These are phyloP conservation scores for Ips typographus DNA, from an alignment of 1,140 invertebrate species.

Conservation along the genomic window DNA sequence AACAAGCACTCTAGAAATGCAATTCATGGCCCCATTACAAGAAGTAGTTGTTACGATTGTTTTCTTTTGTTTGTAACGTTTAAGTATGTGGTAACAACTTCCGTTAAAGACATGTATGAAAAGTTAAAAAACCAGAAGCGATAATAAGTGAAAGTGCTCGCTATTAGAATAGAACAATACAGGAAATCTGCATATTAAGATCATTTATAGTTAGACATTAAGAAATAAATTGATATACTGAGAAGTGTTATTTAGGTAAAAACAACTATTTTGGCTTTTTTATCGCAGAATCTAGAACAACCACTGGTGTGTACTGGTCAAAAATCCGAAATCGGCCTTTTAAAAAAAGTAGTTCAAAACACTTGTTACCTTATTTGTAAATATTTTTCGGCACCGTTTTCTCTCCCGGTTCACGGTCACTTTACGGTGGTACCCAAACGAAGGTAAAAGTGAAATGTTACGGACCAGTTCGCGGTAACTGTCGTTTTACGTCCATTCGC, in stretches of 20 bases:
- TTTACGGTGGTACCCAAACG: constrained; percentile 19
- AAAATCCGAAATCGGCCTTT: background rate
- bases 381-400: constrained; percentile 31
- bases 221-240: no score
- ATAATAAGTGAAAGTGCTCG: constrained; percentile 26
- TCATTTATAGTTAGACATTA: no score
- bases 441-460: constrained; percentile 35
- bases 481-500: constrained; percentile 31
- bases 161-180: constrained; percentile 14
- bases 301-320: background rate
- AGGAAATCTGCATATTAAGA: constrained; percentile 7
- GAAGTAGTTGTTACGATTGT: background rate
- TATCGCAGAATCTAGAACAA: no score
- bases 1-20: no score
- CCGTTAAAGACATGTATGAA: constrained; percentile 19
- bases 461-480: constrained; percentile 13
- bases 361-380: constrained; percentile 29
- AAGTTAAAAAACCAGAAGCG: constrained; percentile 11
- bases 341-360: constrained; percentile 18
- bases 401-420: constrained; percentile 30
- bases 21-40: no score
- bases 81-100: background rate
- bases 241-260: no score
- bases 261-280: no score
- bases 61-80: background rate